phyloP scores from a whole-genome alignment of 2,797 vertebrate genomes.

The Eutrigla gurnardus region DNA sequence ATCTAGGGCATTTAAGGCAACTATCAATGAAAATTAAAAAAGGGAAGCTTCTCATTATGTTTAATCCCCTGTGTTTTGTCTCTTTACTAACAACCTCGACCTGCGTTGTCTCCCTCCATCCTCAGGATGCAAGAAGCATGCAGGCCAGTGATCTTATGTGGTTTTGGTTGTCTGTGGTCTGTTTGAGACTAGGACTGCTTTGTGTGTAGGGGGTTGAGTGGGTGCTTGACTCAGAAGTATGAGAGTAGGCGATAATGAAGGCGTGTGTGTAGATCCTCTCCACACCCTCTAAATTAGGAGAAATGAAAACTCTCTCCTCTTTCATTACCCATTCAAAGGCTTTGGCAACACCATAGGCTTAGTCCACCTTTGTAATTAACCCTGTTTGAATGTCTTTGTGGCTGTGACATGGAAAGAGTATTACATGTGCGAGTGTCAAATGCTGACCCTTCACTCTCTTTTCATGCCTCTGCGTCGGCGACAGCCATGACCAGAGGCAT shows the following conservation, averaged over 20 bases:
- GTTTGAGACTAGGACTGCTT: slow-evolving; percentile 42
- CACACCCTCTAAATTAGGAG: slow-evolving; percentile 36
- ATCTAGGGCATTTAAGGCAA: slow-evolving; percentile 52
- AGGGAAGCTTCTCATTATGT: slow-evolving; percentile 63
- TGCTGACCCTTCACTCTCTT: neutral
- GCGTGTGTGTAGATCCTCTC: slow-evolving; percentile 40
- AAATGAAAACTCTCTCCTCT: slow-evolving; percentile 35
- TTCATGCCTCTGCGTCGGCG: neutral
- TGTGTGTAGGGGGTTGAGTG: slow-evolving; percentile 37
- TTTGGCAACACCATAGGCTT: slow-evolving; percentile 22
- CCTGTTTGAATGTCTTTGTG: slow-evolving; percentile 21
- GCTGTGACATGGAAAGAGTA: neutral
- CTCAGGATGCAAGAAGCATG: slow-evolving; percentile 43
- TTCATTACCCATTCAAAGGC: slow-evolving; percentile 65
- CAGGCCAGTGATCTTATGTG: slow-evolving; percentile 43
- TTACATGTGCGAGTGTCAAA: slow-evolving; percentile 19
- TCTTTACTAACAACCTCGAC: slow-evolving; percentile 28
- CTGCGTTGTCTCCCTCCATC: slow-evolving; percentile 38
- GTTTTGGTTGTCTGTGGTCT: slow-evolving; percentile 47
- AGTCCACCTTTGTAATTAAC: slow-evolving; percentile 22
- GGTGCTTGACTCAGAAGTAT: slow-evolving; percentile 48
- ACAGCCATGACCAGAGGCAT: no score
- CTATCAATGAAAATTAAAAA: slow-evolving; percentile 58
- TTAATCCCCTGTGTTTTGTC: slow-evolving; percentile 52
- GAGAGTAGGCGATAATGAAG: slow-evolving; percentile 60